Base-by-base conservation (phyloP, 1,140 invertebrate species). In the Cecropterus lyciades region DNA sequence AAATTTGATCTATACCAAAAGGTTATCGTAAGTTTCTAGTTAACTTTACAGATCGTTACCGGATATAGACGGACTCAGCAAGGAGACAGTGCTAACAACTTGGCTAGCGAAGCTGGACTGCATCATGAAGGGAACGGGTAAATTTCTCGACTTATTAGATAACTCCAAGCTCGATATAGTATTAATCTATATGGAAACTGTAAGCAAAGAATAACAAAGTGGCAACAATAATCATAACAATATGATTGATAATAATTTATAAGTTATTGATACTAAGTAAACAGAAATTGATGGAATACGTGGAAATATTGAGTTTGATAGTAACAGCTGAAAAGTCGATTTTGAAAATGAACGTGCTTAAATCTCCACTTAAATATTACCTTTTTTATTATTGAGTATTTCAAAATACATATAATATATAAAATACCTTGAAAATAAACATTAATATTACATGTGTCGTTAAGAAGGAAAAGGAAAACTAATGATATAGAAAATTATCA, bases 81-180 rank as follows among this genome's bases (percentile, higher is more conserved):
- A 99, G 94, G 99, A 99, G 93, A 99, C 99, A 51, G 98, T 99
- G 16, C 93, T 99, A 75, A 99, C 98, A 53, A 99, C 98, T 51
- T 99, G 99, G 99, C 97, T 99, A 95, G 98, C 98, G 33, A 99
- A 99, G 93, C 99, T 99, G 92, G 99, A 99, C 93, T 98, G 98
- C 88, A 99, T 99, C 84, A 96, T 99, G 85, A 98, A 99, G 93
- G 98, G 98, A 67, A 94, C 92, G 24, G 94, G 93, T 85, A 70
- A 84, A 87, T 85, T 46, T 24, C 3, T 42, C 3, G 16, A 67
- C 43, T 30, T 51, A 10, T 49, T n/a, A 16, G 20, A 30, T 57
- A 24, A 51, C 7, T 65, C 45, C 43, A 7, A 55, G 11, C 15
- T 49, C 20, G 10, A 40, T 43, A 27, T 53, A 52, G 16, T 65